Percentiles rank a stretch among this genome's conserved stretches.
These are phyloP conservation scores for Chaetura pelagica DNA, from an alignment of 2,113 vertebrate species.

Conservation along the genomic window DNA sequence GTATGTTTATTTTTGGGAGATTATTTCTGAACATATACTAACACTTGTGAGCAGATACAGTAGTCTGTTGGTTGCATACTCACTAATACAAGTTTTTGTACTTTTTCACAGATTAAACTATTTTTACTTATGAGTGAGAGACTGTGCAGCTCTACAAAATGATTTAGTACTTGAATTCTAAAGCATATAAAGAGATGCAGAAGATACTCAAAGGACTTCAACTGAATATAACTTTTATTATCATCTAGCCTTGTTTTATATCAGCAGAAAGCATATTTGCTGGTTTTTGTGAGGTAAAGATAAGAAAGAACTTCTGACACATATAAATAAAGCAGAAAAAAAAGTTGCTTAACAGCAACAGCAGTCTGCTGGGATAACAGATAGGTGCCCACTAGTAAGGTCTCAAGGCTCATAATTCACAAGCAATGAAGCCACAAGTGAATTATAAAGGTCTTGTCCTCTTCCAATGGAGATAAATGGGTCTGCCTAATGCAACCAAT, in stretches of 20 bases:
- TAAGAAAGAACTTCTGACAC: not conserved
- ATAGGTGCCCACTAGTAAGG: not conserved
- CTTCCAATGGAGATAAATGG: conserved; percentile 48
- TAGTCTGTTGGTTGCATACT: not conserved
- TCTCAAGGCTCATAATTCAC: conserved; percentile 40
- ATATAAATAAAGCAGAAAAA: not conserved
- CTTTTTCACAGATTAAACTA: not conserved
- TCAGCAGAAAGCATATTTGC: not conserved
- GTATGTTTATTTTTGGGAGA: not conserved
- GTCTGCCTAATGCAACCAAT: not conserved
- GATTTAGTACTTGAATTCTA: conserved; percentile 23
- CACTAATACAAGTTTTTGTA: not conserved
- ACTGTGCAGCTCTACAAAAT: conserved; percentile 23
- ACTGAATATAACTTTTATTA: not conserved
- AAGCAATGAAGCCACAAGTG: conserved; percentile 45
- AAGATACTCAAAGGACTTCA: not conserved
- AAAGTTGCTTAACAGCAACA: not conserved
- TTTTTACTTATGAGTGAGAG: conserved; percentile 18
- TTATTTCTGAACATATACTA: not conserved
- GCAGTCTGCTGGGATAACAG: conserved; percentile 7
- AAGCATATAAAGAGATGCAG: not conserved
- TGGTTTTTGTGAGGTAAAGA: not conserved
- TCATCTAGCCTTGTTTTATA: conserved; percentile 10
- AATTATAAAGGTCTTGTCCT: conserved; percentile 50
- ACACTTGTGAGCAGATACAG: not conserved